phyloP scores from a whole-genome alignment of 2,888 invertebrate genomes.

The Dryadula phaetusa region DNA sequence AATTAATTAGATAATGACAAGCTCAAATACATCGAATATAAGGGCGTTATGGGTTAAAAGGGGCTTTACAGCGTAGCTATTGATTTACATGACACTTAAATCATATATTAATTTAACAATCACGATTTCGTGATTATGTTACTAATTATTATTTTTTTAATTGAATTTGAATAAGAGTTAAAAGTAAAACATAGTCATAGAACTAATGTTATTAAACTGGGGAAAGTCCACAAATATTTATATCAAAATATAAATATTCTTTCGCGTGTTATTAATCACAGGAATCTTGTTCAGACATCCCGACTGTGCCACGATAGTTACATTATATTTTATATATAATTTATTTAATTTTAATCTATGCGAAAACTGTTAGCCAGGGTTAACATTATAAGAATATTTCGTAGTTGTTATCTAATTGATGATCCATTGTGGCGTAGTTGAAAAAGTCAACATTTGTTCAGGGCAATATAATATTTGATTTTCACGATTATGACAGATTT shows the following conservation, averaged over 20 bases:
- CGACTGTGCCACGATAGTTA: background rate
- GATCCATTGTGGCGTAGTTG: too few relatives aligned
- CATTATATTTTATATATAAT: background rate
- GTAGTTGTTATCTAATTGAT: too few relatives aligned
- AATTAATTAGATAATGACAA: conserved; percentile 5
- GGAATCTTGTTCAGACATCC: background rate
- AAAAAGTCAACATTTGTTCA: too few relatives aligned
- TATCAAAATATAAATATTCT: background rate
- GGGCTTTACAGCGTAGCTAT: background rate
- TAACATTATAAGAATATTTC: too few relatives aligned
- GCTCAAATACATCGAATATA: background rate
- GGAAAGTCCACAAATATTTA: background rate
- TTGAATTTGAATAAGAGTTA: background rate
- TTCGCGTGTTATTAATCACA: background rate
- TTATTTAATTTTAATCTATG: too few relatives aligned
- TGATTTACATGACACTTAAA: background rate
- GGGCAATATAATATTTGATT: too few relatives aligned
- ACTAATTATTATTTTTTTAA: background rate
- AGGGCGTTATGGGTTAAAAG: too few relatives aligned
- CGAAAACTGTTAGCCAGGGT: too few relatives aligned
- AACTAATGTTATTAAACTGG: background rate
- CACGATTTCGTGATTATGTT: background rate
- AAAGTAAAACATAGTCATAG: too few relatives aligned
- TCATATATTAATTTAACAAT: background rate
- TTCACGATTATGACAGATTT: too few relatives aligned